Evolutionary conservation across 35 echinoderm and acorn worm genomes (phyloP), one percentile per base, ranked within the genome.

Genomic region (Patiria miniata): DNA sequence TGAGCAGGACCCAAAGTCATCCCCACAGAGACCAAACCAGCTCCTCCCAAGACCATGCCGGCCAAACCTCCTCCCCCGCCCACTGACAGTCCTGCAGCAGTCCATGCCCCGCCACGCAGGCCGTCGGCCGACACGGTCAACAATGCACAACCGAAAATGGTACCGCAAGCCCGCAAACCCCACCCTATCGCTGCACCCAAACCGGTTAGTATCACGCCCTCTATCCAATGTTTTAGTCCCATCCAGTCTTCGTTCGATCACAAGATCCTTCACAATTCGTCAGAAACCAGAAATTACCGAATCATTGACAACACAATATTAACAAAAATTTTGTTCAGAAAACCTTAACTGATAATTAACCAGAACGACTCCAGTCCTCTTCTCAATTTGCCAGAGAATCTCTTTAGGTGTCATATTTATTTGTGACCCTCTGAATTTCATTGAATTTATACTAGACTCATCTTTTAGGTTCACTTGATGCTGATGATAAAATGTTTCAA

Each of bases 181-280:
- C 85, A 87, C 53, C 32, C 77, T 9, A 65, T 51, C 12, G 39
- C 76, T 87, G 85, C 68, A 34, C 68, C 85, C 52, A 78, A 79
- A 39, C 85, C 76, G 85, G 85, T 87, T 37, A 87, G n/a, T 39
- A 28, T 34, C 10, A 60, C 10, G 5, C 57, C 7, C 57, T 58
- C 16, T 58, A n/a, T 60, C 19, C 57, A 18, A 60, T 60, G 10
- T 8, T 26, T 26, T 22, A 0, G 1, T 12, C 57, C 57, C 57
- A 0, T 26, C 7, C 7, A n/a, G 10, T 26, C 14, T 14, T 26
- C 57, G 8, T 9, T 19, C 55, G 16, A 18, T 19, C 15, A 57
- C 54, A 57, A 1, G 22, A 14, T 57, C 15, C 0, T 1, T 57
- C 22, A 57, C 54, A 18, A 1, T 57, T 57, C 1, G 15, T 18